Conservation (phyloP, 2,113 vertebrate species). For the Zootoca vivipara region DNA sequence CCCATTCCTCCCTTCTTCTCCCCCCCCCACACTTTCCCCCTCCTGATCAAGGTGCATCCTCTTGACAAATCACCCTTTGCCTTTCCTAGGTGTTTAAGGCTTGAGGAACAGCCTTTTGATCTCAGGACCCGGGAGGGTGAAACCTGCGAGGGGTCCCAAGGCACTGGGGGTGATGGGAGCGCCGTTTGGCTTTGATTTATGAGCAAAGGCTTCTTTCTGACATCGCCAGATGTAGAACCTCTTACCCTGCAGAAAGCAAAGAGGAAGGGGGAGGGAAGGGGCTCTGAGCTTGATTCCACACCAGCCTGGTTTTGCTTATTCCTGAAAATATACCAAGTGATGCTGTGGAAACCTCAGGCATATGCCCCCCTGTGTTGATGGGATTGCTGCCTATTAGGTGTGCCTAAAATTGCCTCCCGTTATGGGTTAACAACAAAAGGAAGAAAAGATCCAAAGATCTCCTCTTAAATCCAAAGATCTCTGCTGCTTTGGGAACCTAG, state of each 20-base stretch:
- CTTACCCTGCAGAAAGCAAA: conserved; percentile 53
- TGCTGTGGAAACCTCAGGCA: conserved; percentile 29
- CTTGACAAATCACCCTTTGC: conserved; percentile 43
- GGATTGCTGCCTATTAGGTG: not conserved
- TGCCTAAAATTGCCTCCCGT: too few relatives aligned
- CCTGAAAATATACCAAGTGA: conserved; percentile 30
- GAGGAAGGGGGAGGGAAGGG: not conserved
- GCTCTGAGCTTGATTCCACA: conserved; percentile 54
- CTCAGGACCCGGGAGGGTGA: conserved; percentile 66
- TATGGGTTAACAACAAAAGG: not conserved
- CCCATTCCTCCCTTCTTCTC: not conserved
- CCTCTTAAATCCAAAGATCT: not conserved
- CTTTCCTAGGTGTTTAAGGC: conserved; percentile 65
- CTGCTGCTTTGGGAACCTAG: not conserved
- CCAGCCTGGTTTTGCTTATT: conserved; percentile 17
- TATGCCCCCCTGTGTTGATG: not conserved
- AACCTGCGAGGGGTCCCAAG: conserved; percentile 69
- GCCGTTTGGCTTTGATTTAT: conserved; percentile 78
- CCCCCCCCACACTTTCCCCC: too few relatives aligned
- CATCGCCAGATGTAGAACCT: conserved; percentile 78
- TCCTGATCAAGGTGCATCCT: conserved; percentile 1
- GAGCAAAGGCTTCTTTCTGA: conserved; percentile 73
- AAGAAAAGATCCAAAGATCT: not conserved
- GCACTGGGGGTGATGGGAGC: conserved; percentile 70
- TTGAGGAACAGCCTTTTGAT: conserved; percentile 71